phyloP scores from a whole-genome alignment of 1,140 invertebrate species.

The Caerostris extrusa region DNA sequence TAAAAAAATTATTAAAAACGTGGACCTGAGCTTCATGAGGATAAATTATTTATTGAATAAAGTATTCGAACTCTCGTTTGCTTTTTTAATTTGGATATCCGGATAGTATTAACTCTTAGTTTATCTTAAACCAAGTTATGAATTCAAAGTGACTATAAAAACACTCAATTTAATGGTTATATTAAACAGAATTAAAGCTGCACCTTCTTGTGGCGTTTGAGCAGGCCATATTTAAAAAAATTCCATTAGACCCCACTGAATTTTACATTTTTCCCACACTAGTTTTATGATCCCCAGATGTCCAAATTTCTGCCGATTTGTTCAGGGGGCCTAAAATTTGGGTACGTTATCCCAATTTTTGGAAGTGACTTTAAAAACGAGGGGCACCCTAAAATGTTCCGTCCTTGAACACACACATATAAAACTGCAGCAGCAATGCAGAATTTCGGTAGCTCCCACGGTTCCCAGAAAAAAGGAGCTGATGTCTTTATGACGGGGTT shows the following conservation, averaged over 20 bases:
- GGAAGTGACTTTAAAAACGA: not conserved
- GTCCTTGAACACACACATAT: conserved; percentile 28
- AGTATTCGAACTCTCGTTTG: too few species aligned
- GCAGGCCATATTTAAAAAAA: not conserved
- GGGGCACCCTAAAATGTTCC: conserved; percentile 18
- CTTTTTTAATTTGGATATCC: too few species aligned
- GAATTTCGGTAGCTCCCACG: conserved; percentile 67
- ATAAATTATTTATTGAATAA: too few species aligned
- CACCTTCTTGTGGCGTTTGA: not conserved
- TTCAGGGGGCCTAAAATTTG: conserved; percentile 45
- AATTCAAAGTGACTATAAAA: too few species aligned
- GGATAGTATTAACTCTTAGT: too few species aligned
- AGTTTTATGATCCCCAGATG: conserved; percentile 47
- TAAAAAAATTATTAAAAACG: too few species aligned
- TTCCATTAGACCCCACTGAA: not conserved
- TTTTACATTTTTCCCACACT: conserved; percentile 32
- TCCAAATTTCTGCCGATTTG: conserved; percentile 28
- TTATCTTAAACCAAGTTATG: too few species aligned
- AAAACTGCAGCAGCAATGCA: conserved; percentile 24
- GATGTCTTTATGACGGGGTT: conserved; percentile 72
- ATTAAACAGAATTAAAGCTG: not conserved
- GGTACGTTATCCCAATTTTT: conserved; percentile 32
- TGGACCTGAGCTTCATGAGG: too few species aligned
- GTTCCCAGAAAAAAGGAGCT: conserved; percentile 48
- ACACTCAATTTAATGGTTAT: not conserved